phyloP scores from a whole-genome alignment of 2,888 invertebrate genomes.

The Pammene fasciana region DNA sequence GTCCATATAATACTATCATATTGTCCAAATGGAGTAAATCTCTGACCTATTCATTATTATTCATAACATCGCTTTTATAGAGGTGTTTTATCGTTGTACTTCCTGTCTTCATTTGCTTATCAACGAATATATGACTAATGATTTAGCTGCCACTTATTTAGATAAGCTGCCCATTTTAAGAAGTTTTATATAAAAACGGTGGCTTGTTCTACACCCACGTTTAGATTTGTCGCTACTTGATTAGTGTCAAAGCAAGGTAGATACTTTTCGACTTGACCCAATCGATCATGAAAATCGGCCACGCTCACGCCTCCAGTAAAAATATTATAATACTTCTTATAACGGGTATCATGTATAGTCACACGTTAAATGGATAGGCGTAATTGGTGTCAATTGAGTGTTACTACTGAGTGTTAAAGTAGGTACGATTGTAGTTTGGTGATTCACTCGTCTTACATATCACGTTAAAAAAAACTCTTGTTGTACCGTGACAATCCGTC shows the following conservation, averaged over 20 bases:
- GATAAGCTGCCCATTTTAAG: not conserved
- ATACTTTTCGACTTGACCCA: not conserved
- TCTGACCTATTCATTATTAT: not conserved
- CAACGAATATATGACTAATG: conserved; percentile 1
- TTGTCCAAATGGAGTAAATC: not conserved
- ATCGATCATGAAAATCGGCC: conserved; percentile 7
- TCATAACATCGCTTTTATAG: not conserved
- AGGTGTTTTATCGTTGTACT: conserved; percentile 1
- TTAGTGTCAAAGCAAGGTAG: not conserved
- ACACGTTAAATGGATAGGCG: not conserved
- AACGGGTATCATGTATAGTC: conserved; percentile 12
- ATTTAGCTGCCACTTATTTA: not conserved
- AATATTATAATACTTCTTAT: not conserved
- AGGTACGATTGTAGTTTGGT: not conserved
- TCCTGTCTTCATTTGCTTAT: conserved; percentile 18
- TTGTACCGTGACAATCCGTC: too few species aligned
- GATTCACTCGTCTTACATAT: not conserved
- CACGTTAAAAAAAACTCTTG: too few species aligned
- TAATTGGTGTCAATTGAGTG: conserved; percentile 7
- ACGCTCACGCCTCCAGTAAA: conserved; percentile 11
- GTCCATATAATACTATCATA: conserved; percentile 6
- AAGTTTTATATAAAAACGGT: not conserved
- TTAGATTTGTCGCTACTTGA: conserved; percentile 5
- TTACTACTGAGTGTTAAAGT: not conserved
- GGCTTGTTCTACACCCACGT: not conserved